Evolutionary conservation across 35 echinoderm and acorn worm genomes (phyloP).

Genomic region (Heliocidaris erythrogramma): DNA sequence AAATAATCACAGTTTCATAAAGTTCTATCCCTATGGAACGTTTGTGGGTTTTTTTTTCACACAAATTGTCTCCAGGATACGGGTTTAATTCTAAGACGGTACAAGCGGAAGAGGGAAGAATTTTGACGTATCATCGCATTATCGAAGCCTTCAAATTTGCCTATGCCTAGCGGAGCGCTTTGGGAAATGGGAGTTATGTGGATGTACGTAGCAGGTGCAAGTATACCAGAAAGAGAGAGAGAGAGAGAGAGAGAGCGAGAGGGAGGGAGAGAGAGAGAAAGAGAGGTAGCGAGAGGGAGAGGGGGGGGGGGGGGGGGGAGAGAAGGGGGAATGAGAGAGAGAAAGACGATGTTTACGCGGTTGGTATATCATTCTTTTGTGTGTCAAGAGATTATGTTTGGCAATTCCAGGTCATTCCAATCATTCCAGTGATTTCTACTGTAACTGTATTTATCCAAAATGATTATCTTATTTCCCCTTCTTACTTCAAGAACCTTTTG

Average conservation of each 20-base stretch:
- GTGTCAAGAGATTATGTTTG: no score
- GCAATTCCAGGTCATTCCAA: no score
- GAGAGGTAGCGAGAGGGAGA: neutral
- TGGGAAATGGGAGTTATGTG: conserved; percentile 60
- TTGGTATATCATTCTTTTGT: no score
- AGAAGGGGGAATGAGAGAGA: neutral
- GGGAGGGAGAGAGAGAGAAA: neutral
- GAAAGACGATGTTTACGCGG: neutral
- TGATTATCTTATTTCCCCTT: no score
- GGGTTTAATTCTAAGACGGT: neutral
- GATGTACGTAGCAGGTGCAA: neutral
- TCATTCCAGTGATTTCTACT: no score
- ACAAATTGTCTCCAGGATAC: neutral
- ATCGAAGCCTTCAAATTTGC: conserved; percentile 92
- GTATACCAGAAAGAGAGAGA: neutral
- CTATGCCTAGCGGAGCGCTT: conserved; percentile 62
- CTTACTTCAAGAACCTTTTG: no score
- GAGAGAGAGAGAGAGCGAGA: neutral
- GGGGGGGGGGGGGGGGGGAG: neutral
- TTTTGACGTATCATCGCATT: conserved; percentile 76
- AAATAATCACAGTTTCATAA: no score
- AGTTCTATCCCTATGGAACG: no score
- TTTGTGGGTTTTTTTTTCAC: neutral
- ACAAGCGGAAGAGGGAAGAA: neutral
- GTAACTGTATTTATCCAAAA: no score